A percentile compares a stretch with the other conserved stretches of the same genome.
Conservation (phyloP, 2,113 vertebrate species). For the Centropus bengalensis region DNA sequence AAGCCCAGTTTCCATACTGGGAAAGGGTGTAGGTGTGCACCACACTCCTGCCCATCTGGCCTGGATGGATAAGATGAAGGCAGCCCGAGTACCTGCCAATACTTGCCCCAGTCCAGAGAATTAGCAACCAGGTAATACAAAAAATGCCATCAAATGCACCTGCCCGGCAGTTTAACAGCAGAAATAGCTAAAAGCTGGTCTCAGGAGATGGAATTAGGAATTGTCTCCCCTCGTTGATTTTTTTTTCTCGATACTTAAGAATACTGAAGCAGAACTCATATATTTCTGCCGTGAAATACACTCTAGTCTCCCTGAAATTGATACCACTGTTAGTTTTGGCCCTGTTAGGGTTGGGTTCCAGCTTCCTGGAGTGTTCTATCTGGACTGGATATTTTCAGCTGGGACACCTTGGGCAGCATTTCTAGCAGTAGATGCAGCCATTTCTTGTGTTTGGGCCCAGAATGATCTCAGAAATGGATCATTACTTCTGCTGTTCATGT, state of each 20-base stretch:
- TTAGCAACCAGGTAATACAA: neutral
- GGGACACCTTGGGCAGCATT: neutral
- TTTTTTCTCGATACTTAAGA: neutral
- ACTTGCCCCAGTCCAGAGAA: neutral
- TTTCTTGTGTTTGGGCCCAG: neutral
- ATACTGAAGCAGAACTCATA: neutral
- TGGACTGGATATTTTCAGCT: neutral
- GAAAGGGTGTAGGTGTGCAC: neutral
- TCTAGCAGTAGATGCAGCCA: neutral
- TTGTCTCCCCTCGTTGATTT: neutral
- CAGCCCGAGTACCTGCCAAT: fast-evolving
- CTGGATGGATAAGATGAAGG: neutral
- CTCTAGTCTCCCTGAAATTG: neutral
- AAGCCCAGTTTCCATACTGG: neutral
- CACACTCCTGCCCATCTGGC: neutral
- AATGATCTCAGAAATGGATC: neutral
- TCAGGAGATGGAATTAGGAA: neutral
- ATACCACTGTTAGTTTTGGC: neutral
- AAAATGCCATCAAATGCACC: neutral
- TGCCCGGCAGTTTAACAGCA: neutral
- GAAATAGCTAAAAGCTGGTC: neutral
- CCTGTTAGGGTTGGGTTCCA: neutral
- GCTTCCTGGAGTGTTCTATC: neutral
- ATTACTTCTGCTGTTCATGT: neutral
- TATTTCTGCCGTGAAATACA: neutral